phyloP scores from a whole-genome alignment of 2,888 invertebrate genomes.

The Agriopis marginaria region DNA sequence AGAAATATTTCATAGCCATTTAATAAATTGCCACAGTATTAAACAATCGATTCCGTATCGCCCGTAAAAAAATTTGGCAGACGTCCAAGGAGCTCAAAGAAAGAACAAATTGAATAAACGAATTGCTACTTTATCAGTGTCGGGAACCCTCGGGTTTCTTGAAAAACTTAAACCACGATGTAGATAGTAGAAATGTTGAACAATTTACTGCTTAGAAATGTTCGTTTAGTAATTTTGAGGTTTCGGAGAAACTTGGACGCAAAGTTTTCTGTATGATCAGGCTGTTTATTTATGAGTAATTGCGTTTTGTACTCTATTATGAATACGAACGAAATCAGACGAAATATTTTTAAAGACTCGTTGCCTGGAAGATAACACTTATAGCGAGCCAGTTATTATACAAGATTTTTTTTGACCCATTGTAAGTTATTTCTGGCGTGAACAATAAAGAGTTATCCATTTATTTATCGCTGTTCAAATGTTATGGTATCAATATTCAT shows the following conservation, averaged over 20 bases:
- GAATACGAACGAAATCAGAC: too few species aligned
- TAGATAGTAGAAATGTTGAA: constrained; percentile 12
- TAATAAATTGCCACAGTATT: constrained; percentile 39
- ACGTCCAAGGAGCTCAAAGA: constrained; percentile 52
- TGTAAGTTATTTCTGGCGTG: too few species aligned
- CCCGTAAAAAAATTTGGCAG: constrained; percentile 61
- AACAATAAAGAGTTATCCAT: too few species aligned
- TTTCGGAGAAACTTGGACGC: background rate
- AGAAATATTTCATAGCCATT: constrained; percentile 22
- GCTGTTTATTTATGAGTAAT: background rate
- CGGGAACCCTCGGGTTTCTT: constrained; percentile 41
- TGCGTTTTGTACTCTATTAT: too few species aligned
- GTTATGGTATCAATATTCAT: background rate
- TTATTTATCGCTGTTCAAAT: too few species aligned
- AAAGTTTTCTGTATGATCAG: background rate
- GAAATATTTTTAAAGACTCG: too few species aligned
- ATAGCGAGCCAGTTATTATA: too few species aligned
- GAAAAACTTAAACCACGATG: constrained; percentile 38
- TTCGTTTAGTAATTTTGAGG: background rate
- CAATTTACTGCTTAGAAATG: constrained; percentile 3
- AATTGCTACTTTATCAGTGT: constrained; percentile 61
- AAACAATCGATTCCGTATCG: constrained; percentile 49
- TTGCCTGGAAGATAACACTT: too few species aligned
- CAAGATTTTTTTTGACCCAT: too few species aligned
- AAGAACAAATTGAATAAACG: constrained; percentile 64